phyloP scores from a whole-genome alignment of 2,113 vertebrate genomes.

The Alethe diademata region DNA sequence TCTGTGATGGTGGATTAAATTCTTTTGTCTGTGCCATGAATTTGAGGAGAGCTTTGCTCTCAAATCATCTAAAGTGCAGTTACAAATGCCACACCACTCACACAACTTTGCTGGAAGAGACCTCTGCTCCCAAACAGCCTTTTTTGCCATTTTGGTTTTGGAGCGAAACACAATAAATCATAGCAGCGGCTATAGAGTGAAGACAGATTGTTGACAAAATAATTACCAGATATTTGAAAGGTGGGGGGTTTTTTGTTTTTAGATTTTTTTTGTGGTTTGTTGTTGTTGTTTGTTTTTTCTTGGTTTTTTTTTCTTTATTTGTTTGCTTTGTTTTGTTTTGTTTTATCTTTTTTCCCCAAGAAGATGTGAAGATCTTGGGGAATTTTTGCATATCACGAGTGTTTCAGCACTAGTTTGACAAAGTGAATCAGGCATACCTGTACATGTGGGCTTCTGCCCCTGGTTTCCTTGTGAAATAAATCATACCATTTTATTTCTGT shows the following conservation, averaged over 20 bases:
- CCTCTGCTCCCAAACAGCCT: neutral
- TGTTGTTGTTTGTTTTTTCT: too few species aligned
- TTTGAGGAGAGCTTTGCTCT: neutral
- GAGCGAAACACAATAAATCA: neutral
- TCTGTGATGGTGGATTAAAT: neutral
- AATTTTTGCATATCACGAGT: neutral
- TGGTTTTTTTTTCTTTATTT: neutral
- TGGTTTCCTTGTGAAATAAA: neutral
- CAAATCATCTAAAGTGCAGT: neutral
- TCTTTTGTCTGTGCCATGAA: neutral
- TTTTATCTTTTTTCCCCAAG: too few species aligned
- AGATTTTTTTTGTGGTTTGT: too few species aligned
- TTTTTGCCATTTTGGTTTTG: neutral
- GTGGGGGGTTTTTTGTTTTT: too few species aligned
- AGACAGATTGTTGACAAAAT: neutral
- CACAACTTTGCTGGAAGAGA: neutral
- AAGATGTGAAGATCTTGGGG: neutral
- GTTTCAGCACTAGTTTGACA: neutral
- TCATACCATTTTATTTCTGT: neutral
- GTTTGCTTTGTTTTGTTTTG: too few species aligned
- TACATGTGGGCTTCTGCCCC: neutral
- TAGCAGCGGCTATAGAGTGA: neutral
- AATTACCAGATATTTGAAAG: neutral
- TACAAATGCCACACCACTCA: neutral
- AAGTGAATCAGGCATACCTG: neutral